These are phyloP conservation scores for Parapristionchus giblindavisi DNA, from an alignment of 2,888 invertebrate species.

Conservation along the genomic window DNA sequence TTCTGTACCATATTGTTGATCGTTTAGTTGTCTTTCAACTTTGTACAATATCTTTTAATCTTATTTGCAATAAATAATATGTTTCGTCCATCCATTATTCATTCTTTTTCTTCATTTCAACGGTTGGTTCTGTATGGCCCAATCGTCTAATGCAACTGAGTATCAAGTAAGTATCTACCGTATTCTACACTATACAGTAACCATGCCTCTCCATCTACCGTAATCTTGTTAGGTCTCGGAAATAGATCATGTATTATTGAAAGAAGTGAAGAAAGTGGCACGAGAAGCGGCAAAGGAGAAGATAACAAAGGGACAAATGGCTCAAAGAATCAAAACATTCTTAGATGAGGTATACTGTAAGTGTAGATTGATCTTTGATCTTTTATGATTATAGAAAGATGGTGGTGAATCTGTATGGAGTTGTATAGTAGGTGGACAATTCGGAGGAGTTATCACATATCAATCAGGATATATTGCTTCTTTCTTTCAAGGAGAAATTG, in stretches of 20 bases:
- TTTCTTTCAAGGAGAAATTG: conserved; percentile 6
- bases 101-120: not conserved
- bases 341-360: not conserved
- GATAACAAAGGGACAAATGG: conserved; percentile 18
- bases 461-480: conserved; percentile 7
- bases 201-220: not conserved
- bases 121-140: not conserved
- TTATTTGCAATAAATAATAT: conserved; percentile 5
- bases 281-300: conserved; percentile 1
- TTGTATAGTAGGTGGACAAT: conserved; percentile 13
- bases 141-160: not conserved
- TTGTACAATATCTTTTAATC: conserved; percentile 9
- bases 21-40: not conserved
- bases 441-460: conserved; percentile 24
- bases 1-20: too few relatives aligned
- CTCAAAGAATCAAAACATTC: not conserved
- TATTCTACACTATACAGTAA: too few relatives aligned
- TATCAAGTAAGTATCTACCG: not conserved
- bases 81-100: conserved; percentile 3
- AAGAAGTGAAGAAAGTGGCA: conserved; percentile 18
- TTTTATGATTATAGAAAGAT: not conserved
- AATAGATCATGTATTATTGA: not conserved
- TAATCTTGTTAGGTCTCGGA: conserved; percentile 29
- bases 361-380: too few relatives aligned
- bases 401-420: conserved; percentile 15